phyloP scores from a whole-genome alignment of 2,888 invertebrate species.

The Endotricha flammealis region DNA sequence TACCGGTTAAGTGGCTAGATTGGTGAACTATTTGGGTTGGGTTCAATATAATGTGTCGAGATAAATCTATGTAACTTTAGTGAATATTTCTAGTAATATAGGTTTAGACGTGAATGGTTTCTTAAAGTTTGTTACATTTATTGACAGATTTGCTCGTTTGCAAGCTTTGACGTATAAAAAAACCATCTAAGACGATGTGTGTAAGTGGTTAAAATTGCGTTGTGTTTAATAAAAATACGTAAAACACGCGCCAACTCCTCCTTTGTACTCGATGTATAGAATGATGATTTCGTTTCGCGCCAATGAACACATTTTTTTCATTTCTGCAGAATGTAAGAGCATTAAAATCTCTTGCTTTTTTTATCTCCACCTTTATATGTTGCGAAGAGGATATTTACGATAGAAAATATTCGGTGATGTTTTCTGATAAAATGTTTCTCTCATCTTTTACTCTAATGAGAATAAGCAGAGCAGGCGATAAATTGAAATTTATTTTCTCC shows the following conservation, averaged over 20 bases:
- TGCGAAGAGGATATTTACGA: slow-evolving; percentile 39
- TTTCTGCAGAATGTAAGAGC: slow-evolving; percentile 57
- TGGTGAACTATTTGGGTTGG: no score
- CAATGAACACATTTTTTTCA: slow-evolving; percentile 65
- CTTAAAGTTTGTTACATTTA: no score
- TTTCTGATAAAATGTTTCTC: slow-evolving; percentile 52
- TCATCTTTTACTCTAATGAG: slow-evolving; percentile 56
- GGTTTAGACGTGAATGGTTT: no score
- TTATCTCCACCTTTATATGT: slow-evolving; percentile 35
- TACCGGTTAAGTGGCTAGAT: no score
- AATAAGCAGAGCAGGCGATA: slow-evolving; percentile 53
- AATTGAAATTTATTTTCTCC: slow-evolving; percentile 64
- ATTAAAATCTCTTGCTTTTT: slow-evolving; percentile 57
- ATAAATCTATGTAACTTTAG: no score
- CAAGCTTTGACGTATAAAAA: no score
- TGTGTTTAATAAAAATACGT: slow-evolving; percentile 64
- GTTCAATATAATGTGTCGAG: no score
- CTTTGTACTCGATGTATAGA: slow-evolving; percentile 63
- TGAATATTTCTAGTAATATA: no score
- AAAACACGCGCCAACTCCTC: slow-evolving; percentile 54
- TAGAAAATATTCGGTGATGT: slow-evolving; percentile 49
- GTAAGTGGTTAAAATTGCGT: slow-evolving; percentile 54
- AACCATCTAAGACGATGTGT: slow-evolving; percentile 55
- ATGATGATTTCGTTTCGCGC: slow-evolving; percentile 64
- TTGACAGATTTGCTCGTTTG: no score